These are phyloP conservation scores for Clamator glandarius DNA, from an alignment of 2,797 vertebrate genomes.

Conservation along the genomic window DNA sequence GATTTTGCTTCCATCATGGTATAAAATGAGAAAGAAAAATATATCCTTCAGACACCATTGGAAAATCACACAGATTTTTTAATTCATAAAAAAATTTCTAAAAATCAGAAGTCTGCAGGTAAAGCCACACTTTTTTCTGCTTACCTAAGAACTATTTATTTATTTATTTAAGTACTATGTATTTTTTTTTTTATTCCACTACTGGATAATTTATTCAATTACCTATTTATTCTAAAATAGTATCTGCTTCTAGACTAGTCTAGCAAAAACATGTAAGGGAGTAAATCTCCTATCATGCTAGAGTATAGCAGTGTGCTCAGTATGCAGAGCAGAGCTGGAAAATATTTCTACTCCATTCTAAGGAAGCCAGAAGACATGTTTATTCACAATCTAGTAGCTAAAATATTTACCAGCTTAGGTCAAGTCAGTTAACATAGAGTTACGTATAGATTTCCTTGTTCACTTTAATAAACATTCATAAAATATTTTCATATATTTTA, in stretches of 20 bases:
- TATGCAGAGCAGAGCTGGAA: background rate
- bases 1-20: background rate
- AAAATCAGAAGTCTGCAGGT: background rate
- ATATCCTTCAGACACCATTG: background rate
- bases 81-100: background rate
- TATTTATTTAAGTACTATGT: background rate
- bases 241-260: background rate
- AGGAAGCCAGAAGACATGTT: background rate
- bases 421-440: background rate
- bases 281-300: background rate
- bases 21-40: background rate
- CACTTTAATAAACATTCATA: background rate
- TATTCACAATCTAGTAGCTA: background rate
- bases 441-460: too few species aligned
- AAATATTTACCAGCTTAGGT: background rate
- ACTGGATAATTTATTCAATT: background rate
- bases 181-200: background rate
- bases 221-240: background rate
- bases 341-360: background rate
- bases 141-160: background rate
- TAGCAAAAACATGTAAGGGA: background rate
- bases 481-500: background rate
- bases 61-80: background rate
- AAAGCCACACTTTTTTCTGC: background rate
- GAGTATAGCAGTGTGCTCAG: background rate